These are phyloP conservation scores for Archips crataeganus DNA, from an alignment of 2,888 invertebrate species.

Conservation along the genomic window DNA sequence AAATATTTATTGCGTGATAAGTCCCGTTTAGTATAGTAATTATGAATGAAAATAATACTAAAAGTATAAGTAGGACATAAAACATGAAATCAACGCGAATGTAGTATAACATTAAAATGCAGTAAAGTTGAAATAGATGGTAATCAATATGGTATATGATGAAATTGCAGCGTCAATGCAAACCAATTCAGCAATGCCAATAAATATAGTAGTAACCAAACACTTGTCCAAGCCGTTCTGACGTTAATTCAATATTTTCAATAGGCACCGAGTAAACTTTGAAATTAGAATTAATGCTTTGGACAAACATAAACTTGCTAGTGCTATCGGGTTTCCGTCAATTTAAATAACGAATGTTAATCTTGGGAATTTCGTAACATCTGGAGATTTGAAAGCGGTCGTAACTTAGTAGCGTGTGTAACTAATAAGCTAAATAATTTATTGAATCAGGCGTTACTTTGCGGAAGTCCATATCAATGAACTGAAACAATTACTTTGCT, in stretches of 20 bases:
- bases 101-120: no score
- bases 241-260: conserved; percentile 59
- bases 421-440: no score
- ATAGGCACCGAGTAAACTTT: conserved; percentile 50
- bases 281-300: conserved; percentile 54
- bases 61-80: no score
- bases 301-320: conserved; percentile 44
- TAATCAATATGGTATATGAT: not conserved
- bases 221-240: conserved; percentile 52
- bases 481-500: no score
- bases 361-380: conserved; percentile 32
- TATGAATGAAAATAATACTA: no score
- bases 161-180: conserved; percentile 20
- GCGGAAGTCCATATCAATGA: no score
- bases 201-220: conserved; percentile 57
- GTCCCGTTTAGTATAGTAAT: no score
- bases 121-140: not conserved
- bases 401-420: conserved; percentile 30
- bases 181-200: conserved; percentile 43
- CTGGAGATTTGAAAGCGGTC: conserved; percentile 26
- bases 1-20: no score
- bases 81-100: no score
- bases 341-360: conserved; percentile 32
- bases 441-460: no score
- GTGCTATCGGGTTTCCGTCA: conserved; percentile 33